Base-by-base conservation (phyloP, 2,888 invertebrate genomes). In the Pocota personata region DNA sequence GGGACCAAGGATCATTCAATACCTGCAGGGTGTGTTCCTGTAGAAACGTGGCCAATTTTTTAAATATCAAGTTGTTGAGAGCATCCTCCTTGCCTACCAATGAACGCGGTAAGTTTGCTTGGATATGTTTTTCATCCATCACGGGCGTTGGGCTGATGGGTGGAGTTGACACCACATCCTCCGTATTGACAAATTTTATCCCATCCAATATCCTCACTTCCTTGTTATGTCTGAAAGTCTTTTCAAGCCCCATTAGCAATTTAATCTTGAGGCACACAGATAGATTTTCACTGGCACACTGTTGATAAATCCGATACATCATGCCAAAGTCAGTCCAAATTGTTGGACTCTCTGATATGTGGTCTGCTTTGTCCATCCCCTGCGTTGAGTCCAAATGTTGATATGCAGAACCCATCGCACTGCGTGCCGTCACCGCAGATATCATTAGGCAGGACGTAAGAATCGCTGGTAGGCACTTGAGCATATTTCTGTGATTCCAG, bases 21-120 rank as follows among this genome's bases (percentile, higher is more conserved):
- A 96, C 96, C 94, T 97, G 96, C 89, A 97, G 92, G 69, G 96
- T 96, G 92, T 97, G 96, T 89, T 95, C 94, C 92, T 95, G 95
- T 92, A 97, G 94, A 93, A 97, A 97, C 89, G 94, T 94, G 86
- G 95, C 93, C 88, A 97, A 93, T 90, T 95, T 96, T 90, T 96
- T 95, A 90, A 96, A 92, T 90, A 97, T 96, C 92, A 97, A 93
- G 88, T 94, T 94, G 91, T 96, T 96, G 67, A 97, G 93, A 6
- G 95, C 95, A 88, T 95, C 94, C 58, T 95, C 95, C 82, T 94
- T 94, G 90, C 96, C 97, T 67, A 95, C 95, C 82, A 96, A 91
- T 50, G 95, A 94, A 89, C 97, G 94, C 0, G 97, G 97, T 87
- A 97, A 93, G 80, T 94, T 94, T 27, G 96, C 95, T 90, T 96